A percentile compares a stretch with the other conserved stretches of the same genome.
Evolutionary conservation across 2,113 vertebrate species (phyloP).

Genomic region (Paedocypris sp.): DNA sequence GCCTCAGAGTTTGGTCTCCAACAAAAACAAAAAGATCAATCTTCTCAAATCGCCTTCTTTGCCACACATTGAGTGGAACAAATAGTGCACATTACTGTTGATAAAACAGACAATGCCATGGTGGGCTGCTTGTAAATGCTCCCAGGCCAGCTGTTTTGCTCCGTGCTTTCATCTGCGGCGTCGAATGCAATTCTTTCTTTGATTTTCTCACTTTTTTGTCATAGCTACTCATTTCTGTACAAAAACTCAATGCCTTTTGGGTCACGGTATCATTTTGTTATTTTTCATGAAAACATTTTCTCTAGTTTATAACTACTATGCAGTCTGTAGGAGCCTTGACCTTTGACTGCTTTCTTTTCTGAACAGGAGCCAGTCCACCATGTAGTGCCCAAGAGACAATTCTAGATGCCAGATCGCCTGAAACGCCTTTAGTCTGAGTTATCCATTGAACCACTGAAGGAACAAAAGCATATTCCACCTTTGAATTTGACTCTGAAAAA

Average conservation of each 20-base stretch:
- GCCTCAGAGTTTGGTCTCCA: conserved; percentile 17
- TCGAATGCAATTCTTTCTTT: background rate
- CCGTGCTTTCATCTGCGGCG: background rate
- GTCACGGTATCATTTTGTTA: background rate
- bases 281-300: background rate
- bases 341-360: background rate
- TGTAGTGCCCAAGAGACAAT: background rate
- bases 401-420: conserved; percentile 3
- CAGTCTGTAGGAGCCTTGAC: background rate
- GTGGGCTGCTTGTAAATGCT: conserved; percentile 10
- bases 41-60: conserved; percentile 14
- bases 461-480: conserved; percentile 23
- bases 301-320: background rate
- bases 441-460: conserved; percentile 17
- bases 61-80: conserved; percentile 32
- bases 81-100: conserved; percentile 27
- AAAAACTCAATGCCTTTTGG: background rate
- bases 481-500: conserved; percentile 16
- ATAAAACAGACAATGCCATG: conserved; percentile 13
- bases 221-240: background rate
- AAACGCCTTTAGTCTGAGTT: conserved; percentile 17
- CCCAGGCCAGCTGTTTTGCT: conserved; percentile 4
- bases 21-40: conserved; percentile 33
- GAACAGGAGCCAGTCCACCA: background rate
- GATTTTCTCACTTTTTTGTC: too few species aligned